Conservation (phyloP, 2,888 invertebrate species). For the Iselma pallidipennis region DNA sequence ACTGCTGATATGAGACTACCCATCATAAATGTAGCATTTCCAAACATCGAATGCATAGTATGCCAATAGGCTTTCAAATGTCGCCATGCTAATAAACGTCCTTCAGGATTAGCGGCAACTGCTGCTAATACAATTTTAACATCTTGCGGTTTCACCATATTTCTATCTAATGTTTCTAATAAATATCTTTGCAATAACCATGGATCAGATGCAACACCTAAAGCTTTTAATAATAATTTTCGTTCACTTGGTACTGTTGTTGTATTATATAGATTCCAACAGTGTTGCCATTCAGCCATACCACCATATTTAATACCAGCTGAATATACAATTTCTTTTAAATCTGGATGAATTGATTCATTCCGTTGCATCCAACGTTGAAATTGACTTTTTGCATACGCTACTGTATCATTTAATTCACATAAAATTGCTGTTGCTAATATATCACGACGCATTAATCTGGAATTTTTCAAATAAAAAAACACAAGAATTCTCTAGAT, state of each 20-base stretch:
- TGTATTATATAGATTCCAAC: slow-evolving; percentile 72
- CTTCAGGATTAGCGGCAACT: slow-evolving; percentile 74
- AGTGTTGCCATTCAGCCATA: slow-evolving; percentile 74
- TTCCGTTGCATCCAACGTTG: slow-evolving; percentile 71
- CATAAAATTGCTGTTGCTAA: slow-evolving; percentile 73
- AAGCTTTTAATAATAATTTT: slow-evolving; percentile 69
- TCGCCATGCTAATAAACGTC: slow-evolving; percentile 72
- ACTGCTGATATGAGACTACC: slow-evolving; percentile 67
- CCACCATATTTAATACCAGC: slow-evolving; percentile 74
- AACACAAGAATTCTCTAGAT: not conserved
- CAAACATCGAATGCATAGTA: slow-evolving; percentile 65
- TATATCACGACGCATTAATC: slow-evolving; percentile 73
- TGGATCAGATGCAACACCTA: slow-evolving; percentile 73
- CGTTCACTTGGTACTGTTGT: slow-evolving; percentile 73
- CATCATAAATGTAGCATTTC: slow-evolving; percentile 66
- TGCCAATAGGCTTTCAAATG: slow-evolving; percentile 74
- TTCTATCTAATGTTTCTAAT: slow-evolving; percentile 70
- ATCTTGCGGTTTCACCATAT: slow-evolving; percentile 70
- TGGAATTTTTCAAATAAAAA: slow-evolving; percentile 46
- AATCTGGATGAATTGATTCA: slow-evolving; percentile 70
- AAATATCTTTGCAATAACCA: slow-evolving; percentile 83
- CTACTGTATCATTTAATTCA: slow-evolving; percentile 70
- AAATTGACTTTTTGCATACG: slow-evolving; percentile 70
- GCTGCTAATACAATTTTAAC: slow-evolving; percentile 72
- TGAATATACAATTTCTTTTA: slow-evolving; percentile 71